Percentiles rank a stretch among this genome's conserved stretches.
These are phyloP conservation scores for Mionectes macconnelli DNA, from an alignment of 2,113 vertebrate species.

Conservation along the genomic window DNA sequence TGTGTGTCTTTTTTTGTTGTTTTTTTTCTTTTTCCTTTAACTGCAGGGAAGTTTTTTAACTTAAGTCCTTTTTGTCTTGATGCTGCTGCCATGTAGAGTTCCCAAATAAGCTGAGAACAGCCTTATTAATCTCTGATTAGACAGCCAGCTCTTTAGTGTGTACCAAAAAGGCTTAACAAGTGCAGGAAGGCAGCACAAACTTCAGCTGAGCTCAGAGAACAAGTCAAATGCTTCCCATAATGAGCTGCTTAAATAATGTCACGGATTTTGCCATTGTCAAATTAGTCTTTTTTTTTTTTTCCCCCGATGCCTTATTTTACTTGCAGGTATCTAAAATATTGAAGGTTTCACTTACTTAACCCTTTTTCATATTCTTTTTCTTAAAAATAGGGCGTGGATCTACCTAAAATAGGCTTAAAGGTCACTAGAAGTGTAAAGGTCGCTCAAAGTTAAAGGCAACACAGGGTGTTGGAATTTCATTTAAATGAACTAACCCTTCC, in stretches of 20 bases:
- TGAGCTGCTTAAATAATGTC: conserved; percentile 12
- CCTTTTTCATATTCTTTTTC: background rate
- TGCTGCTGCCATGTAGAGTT: background rate
- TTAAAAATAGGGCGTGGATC: background rate
- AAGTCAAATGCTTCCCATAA: conserved; percentile 2
- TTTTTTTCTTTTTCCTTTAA: too few species aligned
- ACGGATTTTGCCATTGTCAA: background rate
- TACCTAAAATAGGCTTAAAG: background rate
- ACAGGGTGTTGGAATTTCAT: background rate
- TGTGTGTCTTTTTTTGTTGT: too few species aligned
- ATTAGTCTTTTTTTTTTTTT: background rate
- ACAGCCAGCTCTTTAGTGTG: background rate
- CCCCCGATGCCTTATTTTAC: background rate
- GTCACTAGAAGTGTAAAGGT: background rate
- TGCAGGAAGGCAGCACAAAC: conserved; percentile 1
- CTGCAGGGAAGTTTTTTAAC: background rate
- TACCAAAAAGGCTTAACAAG: background rate
- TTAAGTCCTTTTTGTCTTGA: background rate
- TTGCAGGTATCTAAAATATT: background rate
- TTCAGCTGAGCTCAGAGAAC: background rate
- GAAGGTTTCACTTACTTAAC: background rate
- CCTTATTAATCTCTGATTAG: conserved; percentile 37
- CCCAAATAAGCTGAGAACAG: background rate
- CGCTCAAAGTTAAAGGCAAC: background rate
- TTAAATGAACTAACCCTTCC: background rate